Percentiles rank a stretch among this genome's conserved stretches.
These are phyloP conservation scores for Amitus sp. DNA, from an alignment of 2,888 invertebrate species.

Conservation along the genomic window DNA sequence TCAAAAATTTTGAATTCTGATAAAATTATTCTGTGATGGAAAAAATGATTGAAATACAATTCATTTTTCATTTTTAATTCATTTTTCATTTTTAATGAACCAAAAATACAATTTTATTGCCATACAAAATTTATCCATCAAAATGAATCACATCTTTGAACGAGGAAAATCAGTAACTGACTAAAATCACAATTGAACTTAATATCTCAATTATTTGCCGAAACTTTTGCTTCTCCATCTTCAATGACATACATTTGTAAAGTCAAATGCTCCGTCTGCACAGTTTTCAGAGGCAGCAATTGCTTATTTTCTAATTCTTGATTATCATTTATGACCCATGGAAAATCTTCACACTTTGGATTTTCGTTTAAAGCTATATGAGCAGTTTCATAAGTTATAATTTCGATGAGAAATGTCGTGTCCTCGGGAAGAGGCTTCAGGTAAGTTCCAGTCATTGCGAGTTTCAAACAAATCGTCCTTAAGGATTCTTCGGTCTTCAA, in stretches of 20 bases:
- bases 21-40: too few relatives aligned
- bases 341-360: conserved; percentile 68
- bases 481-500: conserved; percentile 72
- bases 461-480: conserved; percentile 71
- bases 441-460: conserved; percentile 67
- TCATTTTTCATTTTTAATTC: too few relatives aligned
- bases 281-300: conserved; percentile 66
- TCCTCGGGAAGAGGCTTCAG: conserved; percentile 69
- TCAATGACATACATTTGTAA: conserved; percentile 53
- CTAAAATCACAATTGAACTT: too few relatives aligned
- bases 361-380: conserved; percentile 69
- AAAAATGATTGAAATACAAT: too few relatives aligned
- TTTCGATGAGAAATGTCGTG: conserved; percentile 71
- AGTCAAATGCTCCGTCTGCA: conserved; percentile 63
- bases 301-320: conserved; percentile 50
- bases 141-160: too few relatives aligned
- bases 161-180: too few relatives aligned
- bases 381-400: conserved; percentile 72
- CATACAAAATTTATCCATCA: too few relatives aligned
- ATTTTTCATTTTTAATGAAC: too few relatives aligned
- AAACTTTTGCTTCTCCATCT: conserved; percentile 18
- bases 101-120: too few relatives aligned
- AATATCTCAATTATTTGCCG: too few relatives aligned
- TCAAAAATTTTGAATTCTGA: too few relatives aligned
- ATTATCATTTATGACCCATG: conserved; percentile 64